Conservation (phyloP, 2,888 invertebrate species). For the Pyrocoelia pectoralis region DNA sequence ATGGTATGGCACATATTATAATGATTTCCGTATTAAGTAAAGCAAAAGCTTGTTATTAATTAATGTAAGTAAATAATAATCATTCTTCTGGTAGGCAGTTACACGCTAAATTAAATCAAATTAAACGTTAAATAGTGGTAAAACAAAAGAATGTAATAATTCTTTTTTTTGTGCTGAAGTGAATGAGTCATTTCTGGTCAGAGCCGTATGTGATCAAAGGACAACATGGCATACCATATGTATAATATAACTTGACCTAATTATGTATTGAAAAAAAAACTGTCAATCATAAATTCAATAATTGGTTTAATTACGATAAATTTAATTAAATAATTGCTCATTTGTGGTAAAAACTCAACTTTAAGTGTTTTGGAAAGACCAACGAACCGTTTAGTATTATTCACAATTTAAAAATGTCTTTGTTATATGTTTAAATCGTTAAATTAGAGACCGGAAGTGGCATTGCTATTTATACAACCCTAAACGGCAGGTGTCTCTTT, state of each 20-base stretch:
- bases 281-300: not conserved
- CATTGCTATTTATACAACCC: slow-evolving; percentile 26
- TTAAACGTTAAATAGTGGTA: not conserved
- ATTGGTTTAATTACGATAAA: not conserved
- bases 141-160: slow-evolving; percentile 13
- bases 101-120: not conserved
- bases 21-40: too few relatives aligned
- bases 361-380: not conserved
- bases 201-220: slow-evolving; percentile 35
- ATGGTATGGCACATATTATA: too few relatives aligned
- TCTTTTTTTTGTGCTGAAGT: slow-evolving; percentile 5
- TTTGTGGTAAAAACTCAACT: not conserved
- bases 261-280: not conserved
- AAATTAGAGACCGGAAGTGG: slow-evolving; percentile 23
- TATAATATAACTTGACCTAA: slow-evolving; percentile 31
- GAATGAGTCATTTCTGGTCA: slow-evolving; percentile 34
- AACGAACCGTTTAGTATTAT: not conserved
- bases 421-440: slow-evolving; percentile 13
- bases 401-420: not conserved
- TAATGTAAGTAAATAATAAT: too few relatives aligned
- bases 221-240: slow-evolving; percentile 24
- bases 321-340: not conserved
- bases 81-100: too few relatives aligned
- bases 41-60: too few relatives aligned
- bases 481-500: slow-evolving; percentile 18